Evolutionary conservation across 2,888 invertebrate species (phyloP).

Genomic region (Drosophila subquinaria): DNA sequence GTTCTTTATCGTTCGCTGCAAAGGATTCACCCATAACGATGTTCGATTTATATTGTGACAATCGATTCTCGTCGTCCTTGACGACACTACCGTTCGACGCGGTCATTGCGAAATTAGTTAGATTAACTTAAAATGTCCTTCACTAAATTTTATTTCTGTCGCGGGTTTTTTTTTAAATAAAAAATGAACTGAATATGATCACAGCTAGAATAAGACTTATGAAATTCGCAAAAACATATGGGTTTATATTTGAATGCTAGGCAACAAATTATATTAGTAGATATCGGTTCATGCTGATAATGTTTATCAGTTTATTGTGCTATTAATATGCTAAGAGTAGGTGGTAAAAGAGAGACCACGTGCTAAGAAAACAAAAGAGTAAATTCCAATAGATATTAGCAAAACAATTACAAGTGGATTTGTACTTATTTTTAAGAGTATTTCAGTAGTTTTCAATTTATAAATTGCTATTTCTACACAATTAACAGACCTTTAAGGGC

Average conservation of each 20-base stretch:
- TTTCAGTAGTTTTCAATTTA: not conserved
- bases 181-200: slow-evolving; percentile 24
- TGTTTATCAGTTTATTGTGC: slow-evolving; percentile 55
- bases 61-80: slow-evolving; percentile 60
- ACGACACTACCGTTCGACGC: slow-evolving; percentile 59
- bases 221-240: slow-evolving; percentile 35
- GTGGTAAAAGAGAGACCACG: slow-evolving; percentile 18
- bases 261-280: slow-evolving; percentile 24
- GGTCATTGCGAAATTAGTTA: slow-evolving; percentile 46
- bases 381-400: not conserved
- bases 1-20: slow-evolving; percentile 47
- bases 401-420: not conserved
- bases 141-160: not conserved
- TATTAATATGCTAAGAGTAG: slow-evolving; percentile 40
- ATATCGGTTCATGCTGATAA: slow-evolving; percentile 51
- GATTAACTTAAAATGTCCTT: not conserved
- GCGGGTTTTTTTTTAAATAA: not conserved
- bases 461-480: not conserved
- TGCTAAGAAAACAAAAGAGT: slow-evolving; percentile 16
- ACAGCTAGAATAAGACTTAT: slow-evolving; percentile 38
- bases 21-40: slow-evolving; percentile 61
- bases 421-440: slow-evolving; percentile 1
- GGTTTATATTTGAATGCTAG: slow-evolving; percentile 45
- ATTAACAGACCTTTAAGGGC: not conserved
- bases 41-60: slow-evolving; percentile 63